A percentile compares a stretch with the other conserved stretches of the same genome.
Evolutionary conservation across 2,888 invertebrate genomes (phyloP).

Genomic region (Aphrophora alni): DNA sequence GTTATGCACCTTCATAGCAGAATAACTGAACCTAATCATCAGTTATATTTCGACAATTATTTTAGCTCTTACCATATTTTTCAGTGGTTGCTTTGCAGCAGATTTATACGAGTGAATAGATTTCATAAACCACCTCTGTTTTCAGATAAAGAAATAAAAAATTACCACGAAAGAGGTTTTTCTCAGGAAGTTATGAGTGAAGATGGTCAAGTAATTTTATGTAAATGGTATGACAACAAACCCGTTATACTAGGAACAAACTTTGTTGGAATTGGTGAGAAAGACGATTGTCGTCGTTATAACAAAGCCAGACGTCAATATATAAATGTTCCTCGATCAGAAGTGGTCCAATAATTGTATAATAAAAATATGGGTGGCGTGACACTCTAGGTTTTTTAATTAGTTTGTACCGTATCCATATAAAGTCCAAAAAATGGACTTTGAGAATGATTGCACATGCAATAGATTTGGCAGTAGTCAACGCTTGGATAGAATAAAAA

Average conservation of each 20-base stretch:
- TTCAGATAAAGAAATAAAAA: constrained; percentile 14
- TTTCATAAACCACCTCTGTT: constrained; percentile 23
- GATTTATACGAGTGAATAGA: constrained; percentile 10
- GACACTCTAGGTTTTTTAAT: not conserved
- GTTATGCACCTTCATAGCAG: constrained; percentile 15
- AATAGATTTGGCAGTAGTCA: not conserved
- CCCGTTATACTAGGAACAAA: constrained; percentile 31
- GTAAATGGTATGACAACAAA: constrained; percentile 41
- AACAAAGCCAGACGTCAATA: constrained; percentile 28
- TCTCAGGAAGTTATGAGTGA: constrained; percentile 22
- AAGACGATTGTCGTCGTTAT: constrained; percentile 31
- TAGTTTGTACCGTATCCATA: not conserved
- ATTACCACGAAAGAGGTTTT: not conserved
- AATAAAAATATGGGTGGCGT: not conserved
- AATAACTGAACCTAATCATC: constrained; percentile 19
- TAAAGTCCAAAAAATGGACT: not conserved
- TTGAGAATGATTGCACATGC: not conserved
- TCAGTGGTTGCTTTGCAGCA: constrained; percentile 6
- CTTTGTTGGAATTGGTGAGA: constrained; percentile 34
- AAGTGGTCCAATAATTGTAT: constrained; percentile 24
- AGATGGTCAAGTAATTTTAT: constrained; percentile 34
- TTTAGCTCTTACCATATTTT: constrained; percentile 18
- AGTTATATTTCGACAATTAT: constrained; percentile 22
- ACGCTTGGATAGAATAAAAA: not conserved
- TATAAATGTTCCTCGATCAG: constrained; percentile 36